These are phyloP conservation scores for Aegithalos caudatus DNA, from an alignment of 2,113 vertebrate species.

Conservation along the genomic window DNA sequence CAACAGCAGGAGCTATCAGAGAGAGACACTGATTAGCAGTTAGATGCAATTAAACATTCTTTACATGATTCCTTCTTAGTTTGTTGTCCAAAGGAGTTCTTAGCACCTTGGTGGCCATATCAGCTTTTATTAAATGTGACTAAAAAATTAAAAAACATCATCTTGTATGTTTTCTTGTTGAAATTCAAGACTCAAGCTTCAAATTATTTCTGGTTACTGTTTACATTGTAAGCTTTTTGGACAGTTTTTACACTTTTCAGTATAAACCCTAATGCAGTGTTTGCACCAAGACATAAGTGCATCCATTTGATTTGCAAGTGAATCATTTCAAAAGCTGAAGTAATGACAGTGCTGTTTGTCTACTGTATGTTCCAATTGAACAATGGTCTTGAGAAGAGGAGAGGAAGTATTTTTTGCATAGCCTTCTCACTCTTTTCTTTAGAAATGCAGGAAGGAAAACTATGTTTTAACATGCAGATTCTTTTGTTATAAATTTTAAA, in stretches of 20 bases:
- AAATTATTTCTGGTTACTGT: neutral
- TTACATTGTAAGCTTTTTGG: neutral
- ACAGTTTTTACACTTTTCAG: neutral
- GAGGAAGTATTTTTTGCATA: neutral
- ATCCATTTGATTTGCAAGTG: neutral
- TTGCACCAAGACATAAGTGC: neutral
- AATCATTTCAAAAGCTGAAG: neutral
- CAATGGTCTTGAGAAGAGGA: neutral
- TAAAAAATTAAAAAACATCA: neutral
- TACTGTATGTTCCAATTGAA: neutral
- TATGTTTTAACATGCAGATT: neutral
- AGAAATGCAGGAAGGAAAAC: neutral
- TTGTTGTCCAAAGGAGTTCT: neutral
- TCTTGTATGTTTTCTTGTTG: neutral
- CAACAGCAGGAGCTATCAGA: neutral
- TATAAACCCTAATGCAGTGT: rapidly evolving
- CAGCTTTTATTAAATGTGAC: neutral
- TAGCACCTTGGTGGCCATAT: neutral
- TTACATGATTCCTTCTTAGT: neutral
- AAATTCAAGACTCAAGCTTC: neutral
- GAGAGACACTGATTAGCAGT: neutral
- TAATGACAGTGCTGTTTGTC: neutral
- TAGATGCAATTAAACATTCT: neutral
- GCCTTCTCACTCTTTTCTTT: neutral
- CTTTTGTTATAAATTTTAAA: neutral